Evolutionary conservation across 37 sponge, comb jelly and placozoan genomes (phyloP).

Genomic region (Chondrosia reniformis): DNA sequence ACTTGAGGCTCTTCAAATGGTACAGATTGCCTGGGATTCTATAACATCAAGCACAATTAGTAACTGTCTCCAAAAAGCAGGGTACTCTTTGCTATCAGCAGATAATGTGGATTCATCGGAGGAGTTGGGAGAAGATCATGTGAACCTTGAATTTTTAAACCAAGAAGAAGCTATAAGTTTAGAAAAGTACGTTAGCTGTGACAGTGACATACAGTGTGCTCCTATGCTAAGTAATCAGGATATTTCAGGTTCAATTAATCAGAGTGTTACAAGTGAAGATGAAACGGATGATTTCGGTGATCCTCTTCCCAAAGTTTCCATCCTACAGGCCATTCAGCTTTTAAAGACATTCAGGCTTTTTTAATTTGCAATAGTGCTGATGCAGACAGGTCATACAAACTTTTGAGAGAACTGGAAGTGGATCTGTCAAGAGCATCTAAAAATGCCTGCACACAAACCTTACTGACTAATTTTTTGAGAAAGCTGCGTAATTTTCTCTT

Average conservation of each 20-base stretch:
- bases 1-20: constrained; percentile 11
- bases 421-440: not conserved
- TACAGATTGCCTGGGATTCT: not conserved
- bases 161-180: not conserved
- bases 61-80: constrained; percentile 27
- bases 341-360: not conserved
- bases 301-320: not conserved
- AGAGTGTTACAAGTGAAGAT: not conserved
- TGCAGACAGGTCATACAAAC: not conserved
- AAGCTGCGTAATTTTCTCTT: no score
- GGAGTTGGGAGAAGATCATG: not conserved
- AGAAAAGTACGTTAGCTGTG: not conserved
- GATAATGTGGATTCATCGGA: not conserved
- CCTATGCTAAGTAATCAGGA: not conserved
- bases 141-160: not conserved
- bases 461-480: no score
- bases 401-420: not conserved
- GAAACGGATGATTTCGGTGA: not conserved
- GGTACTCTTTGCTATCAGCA: not conserved
- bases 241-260: not conserved
- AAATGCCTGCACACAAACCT: not conserved
- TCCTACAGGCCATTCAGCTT: not conserved
- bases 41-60: constrained; percentile 2
- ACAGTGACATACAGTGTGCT: not conserved
- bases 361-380: not conserved